phyloP scores from a whole-genome alignment of 2,797 vertebrate genomes.

The Linurgus olivaceus region DNA sequence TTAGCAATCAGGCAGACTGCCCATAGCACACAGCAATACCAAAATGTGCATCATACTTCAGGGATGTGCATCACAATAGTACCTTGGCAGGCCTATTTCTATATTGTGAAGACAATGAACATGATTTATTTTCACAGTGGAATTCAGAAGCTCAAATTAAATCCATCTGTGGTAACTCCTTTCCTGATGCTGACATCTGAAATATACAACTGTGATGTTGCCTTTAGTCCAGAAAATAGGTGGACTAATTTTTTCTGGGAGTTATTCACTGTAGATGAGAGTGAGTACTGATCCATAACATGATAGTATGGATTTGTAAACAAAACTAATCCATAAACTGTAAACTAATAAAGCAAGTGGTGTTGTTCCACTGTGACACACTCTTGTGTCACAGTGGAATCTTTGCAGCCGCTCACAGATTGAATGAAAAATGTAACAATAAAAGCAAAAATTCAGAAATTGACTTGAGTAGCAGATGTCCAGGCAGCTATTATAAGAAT shows the following conservation, averaged over 20 bases:
- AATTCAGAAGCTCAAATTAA: constrained; percentile 30
- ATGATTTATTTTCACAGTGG: constrained; percentile 12
- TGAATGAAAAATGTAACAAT: background rate
- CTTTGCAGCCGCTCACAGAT: background rate
- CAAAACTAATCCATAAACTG: background rate
- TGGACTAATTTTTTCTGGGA: background rate
- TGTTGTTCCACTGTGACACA: background rate
- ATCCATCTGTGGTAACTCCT: constrained; percentile 26
- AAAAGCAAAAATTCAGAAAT: background rate
- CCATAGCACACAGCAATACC: background rate
- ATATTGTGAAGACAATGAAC: constrained; percentile 1
- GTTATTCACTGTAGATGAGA: background rate
- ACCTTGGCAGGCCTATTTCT: constrained; percentile 25
- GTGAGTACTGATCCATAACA: background rate
- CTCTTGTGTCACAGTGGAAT: background rate
- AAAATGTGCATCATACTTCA: constrained; percentile 12
- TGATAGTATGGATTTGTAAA: background rate
- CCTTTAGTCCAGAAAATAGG: background rate
- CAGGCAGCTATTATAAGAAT: background rate
- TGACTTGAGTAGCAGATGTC: background rate
- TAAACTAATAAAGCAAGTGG: background rate
- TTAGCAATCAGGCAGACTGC: constrained; percentile 33
- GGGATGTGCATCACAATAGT: constrained; percentile 2
- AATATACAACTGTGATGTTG: background rate
- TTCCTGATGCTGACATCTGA: background rate